Base-by-base conservation (phyloP, 1,140 invertebrate genomes). In the Dryas iulia region DNA sequence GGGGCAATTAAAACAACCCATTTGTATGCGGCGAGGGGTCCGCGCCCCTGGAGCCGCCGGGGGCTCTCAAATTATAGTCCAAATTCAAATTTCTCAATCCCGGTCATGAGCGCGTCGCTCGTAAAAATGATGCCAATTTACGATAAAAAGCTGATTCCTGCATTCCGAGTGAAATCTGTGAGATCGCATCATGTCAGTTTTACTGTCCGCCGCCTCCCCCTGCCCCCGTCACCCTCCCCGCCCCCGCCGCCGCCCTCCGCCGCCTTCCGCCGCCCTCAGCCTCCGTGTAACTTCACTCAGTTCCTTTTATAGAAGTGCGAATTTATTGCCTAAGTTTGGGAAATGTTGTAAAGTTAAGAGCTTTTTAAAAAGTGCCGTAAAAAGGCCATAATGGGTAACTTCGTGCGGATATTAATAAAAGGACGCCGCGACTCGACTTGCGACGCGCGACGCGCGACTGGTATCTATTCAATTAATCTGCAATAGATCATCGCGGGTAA, bases 111-210 rank as follows among this genome's bases (percentile, higher is more conserved):
- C 69, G 73, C 69, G 58, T 47, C 63, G 72, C 76, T 83, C 81
- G 78, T 83, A 83, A 83, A 83, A 77, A 75, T 82, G 81, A 83
- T 80, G 74, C 74, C 78, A 80, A 81, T 80, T 82, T 83, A 80
- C 79, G 79, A 83, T 83, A 81, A 80, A 81, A 83, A 77, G 71
- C 75, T 74, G 73, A 82, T 76, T 75, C 75, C 72, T 73, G 67
- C 69, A 66, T 73, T 71, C 72, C 70, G 56, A 52, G 31, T 53
- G 60, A 61, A 79, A 71, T 79, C 73, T 66, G 58, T 18, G 70
- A 70, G 69, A 77, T 77, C 64, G 71, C 70, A 71, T 73, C 71
- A 56, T 66, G 75, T 65, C 73, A 69, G 65, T 76, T 80, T 78
- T 76, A 80, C 71, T 71, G 59, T n/a, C n/a, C n/a, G n/a, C n/a